Conservation (phyloP, 2,797 vertebrate species). For the Oreochromis mossambicus region DNA sequence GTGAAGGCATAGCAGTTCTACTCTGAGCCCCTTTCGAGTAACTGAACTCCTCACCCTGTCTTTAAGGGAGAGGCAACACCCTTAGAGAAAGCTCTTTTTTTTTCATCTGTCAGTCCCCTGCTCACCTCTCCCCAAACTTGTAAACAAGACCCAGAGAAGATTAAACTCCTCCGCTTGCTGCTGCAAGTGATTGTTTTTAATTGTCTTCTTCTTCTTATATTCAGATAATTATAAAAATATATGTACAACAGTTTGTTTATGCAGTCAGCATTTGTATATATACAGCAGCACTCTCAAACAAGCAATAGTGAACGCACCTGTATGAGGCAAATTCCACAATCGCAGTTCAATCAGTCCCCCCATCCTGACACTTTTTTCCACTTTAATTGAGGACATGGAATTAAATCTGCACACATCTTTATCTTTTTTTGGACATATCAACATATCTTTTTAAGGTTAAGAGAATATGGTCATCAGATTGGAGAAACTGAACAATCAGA, state of each 20-base stretch:
- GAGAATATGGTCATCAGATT: background rate
- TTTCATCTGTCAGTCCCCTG: background rate
- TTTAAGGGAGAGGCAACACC: accelerated
- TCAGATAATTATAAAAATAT: background rate
- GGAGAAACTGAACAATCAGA: background rate
- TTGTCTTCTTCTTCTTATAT: background rate
- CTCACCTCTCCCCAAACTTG: background rate
- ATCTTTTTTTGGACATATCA: background rate
- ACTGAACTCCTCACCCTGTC: background rate
- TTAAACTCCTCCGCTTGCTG: background rate
- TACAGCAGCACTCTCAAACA: background rate
- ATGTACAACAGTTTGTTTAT: background rate
- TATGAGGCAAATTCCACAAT: background rate
- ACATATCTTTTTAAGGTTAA: background rate
- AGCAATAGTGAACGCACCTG: background rate
- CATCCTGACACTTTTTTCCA: background rate
- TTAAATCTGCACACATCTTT: background rate
- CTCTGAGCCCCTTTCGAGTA: background rate
- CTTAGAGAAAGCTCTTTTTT: background rate
- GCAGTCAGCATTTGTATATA: background rate
- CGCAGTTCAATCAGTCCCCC: background rate
- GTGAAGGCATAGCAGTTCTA: background rate
- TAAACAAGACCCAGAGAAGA: background rate
- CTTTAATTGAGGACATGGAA: background rate
- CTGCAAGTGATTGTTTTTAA: background rate